Percentiles rank a stretch among this genome's conserved stretches.
These are phyloP conservation scores for Salmo trutta DNA, from an alignment of 2,797 vertebrate genomes.

Conservation along the genomic window DNA sequence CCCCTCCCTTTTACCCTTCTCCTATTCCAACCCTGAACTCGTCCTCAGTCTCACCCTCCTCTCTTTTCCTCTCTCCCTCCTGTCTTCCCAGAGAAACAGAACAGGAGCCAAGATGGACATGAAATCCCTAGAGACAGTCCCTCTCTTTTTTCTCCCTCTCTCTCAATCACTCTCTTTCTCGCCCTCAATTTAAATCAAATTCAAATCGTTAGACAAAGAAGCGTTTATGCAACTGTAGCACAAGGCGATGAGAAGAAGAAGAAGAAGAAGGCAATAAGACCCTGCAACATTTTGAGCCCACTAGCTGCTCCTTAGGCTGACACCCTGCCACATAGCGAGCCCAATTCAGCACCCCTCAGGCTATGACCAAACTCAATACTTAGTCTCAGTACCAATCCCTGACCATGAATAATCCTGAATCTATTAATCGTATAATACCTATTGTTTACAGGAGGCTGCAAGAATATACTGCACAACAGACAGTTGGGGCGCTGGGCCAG, in stretches of 20 bases:
- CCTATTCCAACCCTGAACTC: slow-evolving; percentile 61
- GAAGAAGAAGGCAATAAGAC: slow-evolving; percentile 23
- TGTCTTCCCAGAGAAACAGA: slow-evolving; percentile 52
- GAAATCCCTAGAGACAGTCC: slow-evolving; percentile 32
- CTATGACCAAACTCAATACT: slow-evolving; percentile 46
- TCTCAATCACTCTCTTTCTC: slow-evolving; percentile 46
- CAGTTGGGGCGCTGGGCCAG: not conserved
- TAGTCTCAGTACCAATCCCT: slow-evolving; percentile 22
- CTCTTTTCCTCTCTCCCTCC: slow-evolving; percentile 21
- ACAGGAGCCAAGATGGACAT: slow-evolving; percentile 20
- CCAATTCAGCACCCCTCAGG: slow-evolving; percentile 53
- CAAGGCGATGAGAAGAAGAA: not conserved
- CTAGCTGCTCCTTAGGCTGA: slow-evolving; percentile 28
- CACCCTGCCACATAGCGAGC: slow-evolving; percentile 34
- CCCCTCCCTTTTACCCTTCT: slow-evolving; percentile 70
- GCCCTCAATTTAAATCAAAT: not conserved
- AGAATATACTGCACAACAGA: not conserved
- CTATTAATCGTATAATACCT: no score
- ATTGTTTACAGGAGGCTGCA: no score
- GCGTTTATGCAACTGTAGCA: not conserved
- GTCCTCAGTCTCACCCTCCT: slow-evolving; percentile 50
- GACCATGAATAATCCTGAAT: no score
- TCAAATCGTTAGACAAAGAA: not conserved
- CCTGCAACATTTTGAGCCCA: slow-evolving; percentile 51
- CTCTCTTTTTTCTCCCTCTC: slow-evolving; percentile 34